Conservation (phyloP, 2,888 invertebrate genomes). For the Agrypnus murinus region DNA sequence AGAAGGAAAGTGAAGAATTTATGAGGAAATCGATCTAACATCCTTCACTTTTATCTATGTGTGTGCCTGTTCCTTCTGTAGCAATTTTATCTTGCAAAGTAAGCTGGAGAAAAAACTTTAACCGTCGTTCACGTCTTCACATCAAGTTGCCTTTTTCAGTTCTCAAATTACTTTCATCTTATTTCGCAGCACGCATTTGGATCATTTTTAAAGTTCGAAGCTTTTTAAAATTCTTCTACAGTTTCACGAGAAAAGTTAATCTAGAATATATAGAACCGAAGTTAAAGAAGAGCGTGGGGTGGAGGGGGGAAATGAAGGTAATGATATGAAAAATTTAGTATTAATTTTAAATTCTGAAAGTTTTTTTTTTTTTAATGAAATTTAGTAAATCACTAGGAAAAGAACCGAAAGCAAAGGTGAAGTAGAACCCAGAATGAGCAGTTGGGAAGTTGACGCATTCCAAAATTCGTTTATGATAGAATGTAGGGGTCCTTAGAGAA, state of each 20-base stretch:
- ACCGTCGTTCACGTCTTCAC: slow-evolving; percentile 5
- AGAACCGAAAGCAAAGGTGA: background rate
- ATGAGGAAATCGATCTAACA: slow-evolving; percentile 27
- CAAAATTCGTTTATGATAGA: slow-evolving; percentile 37
- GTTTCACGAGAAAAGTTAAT: slow-evolving; percentile 26
- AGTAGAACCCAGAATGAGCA: slow-evolving; percentile 5
- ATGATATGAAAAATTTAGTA: slow-evolving; percentile 7
- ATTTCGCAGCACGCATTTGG: slow-evolving; percentile 38
- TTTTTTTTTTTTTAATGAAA: background rate
- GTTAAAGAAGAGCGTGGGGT: background rate
- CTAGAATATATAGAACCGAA: slow-evolving; percentile 21
- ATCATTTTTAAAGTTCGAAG: slow-evolving; percentile 36
- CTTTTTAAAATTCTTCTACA: slow-evolving; percentile 34
- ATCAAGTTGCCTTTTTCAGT: slow-evolving; percentile 20
- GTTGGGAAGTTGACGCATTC: slow-evolving; percentile 28
- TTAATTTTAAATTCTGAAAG: too few relatives aligned
- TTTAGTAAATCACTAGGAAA: background rate
- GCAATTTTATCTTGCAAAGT: slow-evolving; percentile 31
- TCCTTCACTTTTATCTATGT: slow-evolving; percentile 32
- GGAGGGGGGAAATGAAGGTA: slow-evolving; percentile 8
- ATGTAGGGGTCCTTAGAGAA: slow-evolving; percentile 46
- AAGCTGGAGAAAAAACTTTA: slow-evolving; percentile 12
- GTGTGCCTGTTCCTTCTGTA: too few relatives aligned
- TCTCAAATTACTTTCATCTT: slow-evolving; percentile 39
- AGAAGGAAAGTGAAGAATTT: slow-evolving; percentile 30